Percentiles rank a stretch among this genome's conserved stretches.
Evolutionary conservation across 2,888 invertebrate genomes (phyloP).

Genomic region (Ophion ellenae): DNA sequence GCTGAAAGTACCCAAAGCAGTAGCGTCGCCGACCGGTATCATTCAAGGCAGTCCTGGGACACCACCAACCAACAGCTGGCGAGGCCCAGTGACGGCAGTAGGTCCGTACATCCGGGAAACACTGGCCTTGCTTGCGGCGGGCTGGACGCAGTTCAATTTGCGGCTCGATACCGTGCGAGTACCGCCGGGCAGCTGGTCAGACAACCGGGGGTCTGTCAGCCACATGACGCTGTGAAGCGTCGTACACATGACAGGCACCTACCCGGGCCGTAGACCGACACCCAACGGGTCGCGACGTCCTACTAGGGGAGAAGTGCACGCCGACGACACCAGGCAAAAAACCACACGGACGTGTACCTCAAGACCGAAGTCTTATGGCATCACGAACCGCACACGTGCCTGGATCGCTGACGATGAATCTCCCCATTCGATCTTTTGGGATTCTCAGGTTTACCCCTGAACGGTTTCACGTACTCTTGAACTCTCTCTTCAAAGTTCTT

Average conservation of each 20-base stretch:
- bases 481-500: slow-evolving; percentile 88
- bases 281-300: slow-evolving; percentile 86
- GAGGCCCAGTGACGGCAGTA: slow-evolving; percentile 60
- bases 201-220: slow-evolving; percentile 77
- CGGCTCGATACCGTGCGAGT: slow-evolving; percentile 68
- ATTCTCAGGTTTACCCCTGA: slow-evolving; percentile 86
- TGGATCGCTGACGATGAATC: slow-evolving; percentile 77
- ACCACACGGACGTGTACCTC: no score
- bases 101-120: not conserved
- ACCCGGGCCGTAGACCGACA: slow-evolving; percentile 82
- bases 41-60: slow-evolving; percentile 74
- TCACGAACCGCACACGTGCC: slow-evolving; percentile 75
- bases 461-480: slow-evolving; percentile 84
- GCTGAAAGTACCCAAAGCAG: slow-evolving; percentile 83
- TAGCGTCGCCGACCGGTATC: slow-evolving; percentile 79
- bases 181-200: slow-evolving; percentile 76
- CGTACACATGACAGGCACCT: slow-evolving; percentile 74
- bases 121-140: not conserved
- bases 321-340: slow-evolving; percentile 64
- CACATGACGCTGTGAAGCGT: slow-evolving; percentile 65
- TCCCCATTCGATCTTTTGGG: slow-evolving; percentile 84
- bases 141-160: not conserved
- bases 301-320: slow-evolving; percentile 82
- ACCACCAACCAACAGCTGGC: slow-evolving; percentile 68
- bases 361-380: slow-evolving; percentile 69